phyloP scores from a whole-genome alignment of 2,888 invertebrate species.

The Andrena camellia region DNA sequence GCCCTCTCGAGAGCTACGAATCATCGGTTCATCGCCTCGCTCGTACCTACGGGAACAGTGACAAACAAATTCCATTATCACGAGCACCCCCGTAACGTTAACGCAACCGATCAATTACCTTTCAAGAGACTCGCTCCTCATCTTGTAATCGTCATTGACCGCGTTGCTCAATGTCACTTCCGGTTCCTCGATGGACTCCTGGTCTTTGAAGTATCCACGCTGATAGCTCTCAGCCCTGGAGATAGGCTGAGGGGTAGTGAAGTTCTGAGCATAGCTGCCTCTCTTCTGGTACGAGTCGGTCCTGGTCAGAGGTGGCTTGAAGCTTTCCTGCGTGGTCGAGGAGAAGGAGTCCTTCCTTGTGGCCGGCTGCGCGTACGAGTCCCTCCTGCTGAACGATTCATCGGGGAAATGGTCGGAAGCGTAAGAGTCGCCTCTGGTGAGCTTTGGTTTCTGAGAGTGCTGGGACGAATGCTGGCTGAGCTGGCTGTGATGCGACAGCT shows the following conservation, averaged over 20 bases:
- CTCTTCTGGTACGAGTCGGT: slow-evolving; percentile 80
- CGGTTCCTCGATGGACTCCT: slow-evolving; percentile 85
- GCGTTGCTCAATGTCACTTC: slow-evolving; percentile 79
- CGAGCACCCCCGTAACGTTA: not conserved
- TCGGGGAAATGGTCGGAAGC: slow-evolving; percentile 80
- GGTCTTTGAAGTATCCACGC: slow-evolving; percentile 85
- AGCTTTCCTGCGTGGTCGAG: slow-evolving; percentile 77
- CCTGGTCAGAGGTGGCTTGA: slow-evolving; percentile 75
- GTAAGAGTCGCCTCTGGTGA: slow-evolving; percentile 80
- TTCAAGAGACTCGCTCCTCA: slow-evolving; percentile 82
- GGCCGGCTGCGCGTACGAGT: slow-evolving; percentile 71
- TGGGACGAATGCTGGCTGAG: slow-evolving; percentile 75
- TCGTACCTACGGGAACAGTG: slow-evolving; percentile 77
- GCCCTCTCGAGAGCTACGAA: slow-evolving; percentile 83
- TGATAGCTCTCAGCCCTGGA: slow-evolving; percentile 83
- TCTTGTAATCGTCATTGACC: slow-evolving; percentile 82
- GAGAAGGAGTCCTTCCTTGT: slow-evolving; percentile 79
- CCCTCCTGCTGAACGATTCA: slow-evolving; percentile 72
- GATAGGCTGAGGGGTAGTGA: slow-evolving; percentile 79
- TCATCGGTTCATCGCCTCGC: slow-evolving; percentile 80
- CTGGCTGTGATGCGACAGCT: slow-evolving; percentile 77
- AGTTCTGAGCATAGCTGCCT: slow-evolving; percentile 76
- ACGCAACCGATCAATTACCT: slow-evolving; percentile 71
- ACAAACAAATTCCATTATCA: not conserved
- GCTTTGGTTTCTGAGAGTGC: slow-evolving; percentile 79